Base-by-base conservation (phyloP, 2,113 vertebrate genomes). In the Nibea coibor region DNA sequence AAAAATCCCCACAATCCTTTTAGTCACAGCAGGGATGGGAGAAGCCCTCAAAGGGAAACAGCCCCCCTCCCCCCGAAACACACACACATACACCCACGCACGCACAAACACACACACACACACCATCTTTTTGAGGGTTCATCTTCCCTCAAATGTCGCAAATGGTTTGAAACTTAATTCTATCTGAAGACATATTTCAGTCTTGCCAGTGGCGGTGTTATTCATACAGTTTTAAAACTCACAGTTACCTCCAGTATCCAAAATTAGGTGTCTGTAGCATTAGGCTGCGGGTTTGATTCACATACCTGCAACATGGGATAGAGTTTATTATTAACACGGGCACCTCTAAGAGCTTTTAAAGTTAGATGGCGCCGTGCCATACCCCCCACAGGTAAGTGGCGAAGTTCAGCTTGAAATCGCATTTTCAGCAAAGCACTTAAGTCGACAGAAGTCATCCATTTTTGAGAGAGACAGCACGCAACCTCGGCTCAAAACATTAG, bases 1-100 rank as follows among this genome's bases (percentile, higher is more conserved):
- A 89, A 90, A 89, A 84, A 87, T 90, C 82, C 84, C 79, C 78
- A 84, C 77, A 93, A 94, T 95, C 93, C 93, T 75, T 91, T 95
- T 95, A 93, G 93, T 93, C 90, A 93, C 93, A 93, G 92, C 77
- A 73, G 89, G 84, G 85, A 88, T 89, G 84, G 91, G 72, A 86
- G 87, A 92, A 90, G 63, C 82, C 86, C 88, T 92, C 75, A 90
- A 77, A 90, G 87, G 80, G 68, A 85, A 81, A 80, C 78, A 76
- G 76, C 84, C 86, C 76, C 78, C 84, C 86, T 75, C 78, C 20
- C 47, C 50, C 70, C 42, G 48, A 66, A 61, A 68, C 72, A 43
- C 68, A 20, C 64, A 28, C 54, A 58, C 58, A 45, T 50, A 50
- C 61, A 66, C 74, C 62, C 16, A 63, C 64, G 24, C 57, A 48